phyloP scores from a whole-genome alignment of 2,888 invertebrate species.

The Tetanocera ferruginea region DNA sequence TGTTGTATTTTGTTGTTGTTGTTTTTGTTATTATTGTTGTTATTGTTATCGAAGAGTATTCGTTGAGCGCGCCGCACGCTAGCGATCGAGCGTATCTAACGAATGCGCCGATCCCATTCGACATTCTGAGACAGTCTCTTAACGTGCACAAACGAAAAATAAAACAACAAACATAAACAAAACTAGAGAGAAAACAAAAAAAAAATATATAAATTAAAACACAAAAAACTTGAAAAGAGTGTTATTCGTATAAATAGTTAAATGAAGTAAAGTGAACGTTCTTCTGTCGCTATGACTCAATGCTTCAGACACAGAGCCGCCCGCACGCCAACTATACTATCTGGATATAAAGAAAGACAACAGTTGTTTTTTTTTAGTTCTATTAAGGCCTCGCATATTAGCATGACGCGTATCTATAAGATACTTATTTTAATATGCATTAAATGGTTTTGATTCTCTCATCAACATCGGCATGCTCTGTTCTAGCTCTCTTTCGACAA shows the following conservation, averaged over 20 bases:
- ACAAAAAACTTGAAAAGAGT: neutral
- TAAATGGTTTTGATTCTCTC: neutral
- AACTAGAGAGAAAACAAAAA: neutral
- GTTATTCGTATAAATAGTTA: neutral
- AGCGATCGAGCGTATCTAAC: slow-evolving; percentile 7
- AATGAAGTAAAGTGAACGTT: neutral
- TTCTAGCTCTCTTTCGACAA: neutral
- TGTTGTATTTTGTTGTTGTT: slow-evolving; percentile 11
- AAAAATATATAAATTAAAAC: neutral
- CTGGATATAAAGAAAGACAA: neutral
- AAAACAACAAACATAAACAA: neutral
- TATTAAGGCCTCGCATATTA: neutral
- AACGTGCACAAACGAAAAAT: neutral
- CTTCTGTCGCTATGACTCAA: slow-evolving; percentile 22
- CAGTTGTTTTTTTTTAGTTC: neutral
- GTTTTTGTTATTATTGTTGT: slow-evolving; percentile 5
- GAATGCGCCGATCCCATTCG: neutral
- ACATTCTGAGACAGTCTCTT: neutral
- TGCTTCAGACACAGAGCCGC: slow-evolving; percentile 14
- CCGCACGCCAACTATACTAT: neutral
- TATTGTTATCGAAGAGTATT: neutral
- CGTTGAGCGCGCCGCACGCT: neutral
- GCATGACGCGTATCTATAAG: neutral
- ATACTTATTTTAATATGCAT: neutral
- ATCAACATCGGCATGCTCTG: neutral